Evolutionary conservation across 92 coral and sea anemone species (phyloP), one percentile per base, ranked within the genome.

Genomic region (Meandrina meandrites): DNA sequence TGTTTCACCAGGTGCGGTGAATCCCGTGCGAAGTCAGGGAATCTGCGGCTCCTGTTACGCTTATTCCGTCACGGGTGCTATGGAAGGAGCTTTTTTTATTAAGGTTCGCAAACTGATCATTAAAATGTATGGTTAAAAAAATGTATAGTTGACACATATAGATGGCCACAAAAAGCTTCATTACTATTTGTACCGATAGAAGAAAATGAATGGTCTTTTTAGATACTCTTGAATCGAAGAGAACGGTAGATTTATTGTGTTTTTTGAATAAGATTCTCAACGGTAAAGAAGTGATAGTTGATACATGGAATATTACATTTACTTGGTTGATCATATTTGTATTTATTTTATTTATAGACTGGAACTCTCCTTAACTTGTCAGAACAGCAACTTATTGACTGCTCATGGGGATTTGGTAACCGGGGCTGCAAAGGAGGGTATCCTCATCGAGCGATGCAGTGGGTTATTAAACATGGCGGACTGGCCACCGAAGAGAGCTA

Each of bases 401-500:
- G 99, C 76, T 93, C 99, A 22, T 97, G 99, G 99, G 98, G 99
- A 34, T 97, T 97, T 85, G 99, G 99, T 89, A 97, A 97, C 90
- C 92, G 99, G 57, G 99, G 99, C n/a, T 97, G 99, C 89, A 97
- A 93, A 76, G 99, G 99, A 32, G 98, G 99, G 17, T 97, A 95
- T 67, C 99, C 99, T 1, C 94, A 97, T 69, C 86, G 98, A 76
- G 98, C 99, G 8, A 94, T 97, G 94, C 98, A 97, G 89, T 97
- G 99, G 99, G 94, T 97, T 71, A 88, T 97, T 16, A 97, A 97
- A 92, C 99, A 97, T 74, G 98, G 98, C 6, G 99, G 99, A 69
- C 91, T 97, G 83, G 98, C 99, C 6, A 97, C 94, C 17, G 98
- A 93, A 76, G 90, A 88, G 82, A 95, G 98, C 71, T 97, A 97